A percentile compares a stretch with the other conserved stretches of the same genome.
Evolutionary conservation across 2,888 invertebrate genomes (phyloP).

Genomic region (Hydraecia micacea): DNA sequence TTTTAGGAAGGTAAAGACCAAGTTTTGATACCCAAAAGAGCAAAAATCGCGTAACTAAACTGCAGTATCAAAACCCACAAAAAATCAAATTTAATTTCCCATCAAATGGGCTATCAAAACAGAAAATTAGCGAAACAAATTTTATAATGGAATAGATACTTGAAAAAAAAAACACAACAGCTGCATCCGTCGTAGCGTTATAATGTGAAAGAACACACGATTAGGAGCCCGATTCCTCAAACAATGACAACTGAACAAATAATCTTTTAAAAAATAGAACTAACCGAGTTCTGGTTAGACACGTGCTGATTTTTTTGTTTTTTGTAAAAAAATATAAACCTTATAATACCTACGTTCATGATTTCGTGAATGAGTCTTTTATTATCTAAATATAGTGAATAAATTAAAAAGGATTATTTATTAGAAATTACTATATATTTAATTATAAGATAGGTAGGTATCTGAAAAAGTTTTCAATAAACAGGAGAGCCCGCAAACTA

Average conservation of each 20-base stretch:
- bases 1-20: neutral
- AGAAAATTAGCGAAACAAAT: conserved; percentile 76
- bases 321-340: conserved; percentile 17
- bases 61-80: neutral
- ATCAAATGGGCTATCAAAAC: conserved; percentile 61
- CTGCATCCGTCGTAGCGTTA: conserved; percentile 78
- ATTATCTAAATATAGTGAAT: neutral
- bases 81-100: conserved; percentile 47
- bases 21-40: neutral
- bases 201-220: conserved; percentile 74
- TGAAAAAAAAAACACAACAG: conserved; percentile 74
- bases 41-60: neutral
- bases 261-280: conserved; percentile 70
- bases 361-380: neutral
- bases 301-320: conserved; percentile 62
- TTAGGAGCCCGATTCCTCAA: conserved; percentile 76
- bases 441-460: no score
- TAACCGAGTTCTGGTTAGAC: conserved; percentile 63
- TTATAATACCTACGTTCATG: neutral
- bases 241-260: conserved; percentile 84
- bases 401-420: neutral
- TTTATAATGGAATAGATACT: conserved; percentile 60
- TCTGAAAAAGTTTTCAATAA: neutral
- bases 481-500: neutral
- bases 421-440: neutral